Evolutionary conservation across 2,888 invertebrate genomes (phyloP), one percentile per base, ranked within the genome.

Genomic region (Himalopsyche tibetana): DNA sequence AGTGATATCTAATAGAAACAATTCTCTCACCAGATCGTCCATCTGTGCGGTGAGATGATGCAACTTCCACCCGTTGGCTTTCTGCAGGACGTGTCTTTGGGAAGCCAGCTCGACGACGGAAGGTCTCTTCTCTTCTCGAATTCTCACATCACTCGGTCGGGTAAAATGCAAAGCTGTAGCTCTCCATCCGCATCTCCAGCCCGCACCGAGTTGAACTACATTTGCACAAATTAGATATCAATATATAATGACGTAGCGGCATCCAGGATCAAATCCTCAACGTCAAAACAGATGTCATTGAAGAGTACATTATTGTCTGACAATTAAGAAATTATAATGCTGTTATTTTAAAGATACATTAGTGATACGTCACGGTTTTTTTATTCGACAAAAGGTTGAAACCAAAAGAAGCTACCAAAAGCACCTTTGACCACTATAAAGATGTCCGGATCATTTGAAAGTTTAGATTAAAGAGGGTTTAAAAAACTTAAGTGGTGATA

Each of bases 51-150:
- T 96, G 89, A 99, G 94, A 91, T 98, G 98, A 93, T 97, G 96
- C 87, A 99, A 95, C 93, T 98, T 99, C 99, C 99, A 99, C 0
- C 99, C 99, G 89, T 97, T 97, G 28, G 98, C 95, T 92, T 97
- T 97, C 90, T 97, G 96, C 89, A 96, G 93, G 83, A 98, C 96
- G 90, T 97, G 95, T 89, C 96, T 96, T 91, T 98, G 98, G 92
- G 96, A 96, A 51, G 98, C 97, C 90, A 99, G 94, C 92, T 98
- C 98, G 90, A 96, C 96, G 74, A 99, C 96, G 1, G 96, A 95
- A 0, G 97, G 96, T 87, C 97, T 94, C 88, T 97, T 94, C 91
- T 98, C 98, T 89, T 98, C 97, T 89, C 96, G 96, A 0, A 97
- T 96, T 90, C 96, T 96, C 15, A 99, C 97, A 92, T 99, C 99